A percentile compares a stretch with the other conserved stretches of the same genome.
Conservation (phyloP, 2,888 invertebrate species). For the Nemoura dubitans region DNA sequence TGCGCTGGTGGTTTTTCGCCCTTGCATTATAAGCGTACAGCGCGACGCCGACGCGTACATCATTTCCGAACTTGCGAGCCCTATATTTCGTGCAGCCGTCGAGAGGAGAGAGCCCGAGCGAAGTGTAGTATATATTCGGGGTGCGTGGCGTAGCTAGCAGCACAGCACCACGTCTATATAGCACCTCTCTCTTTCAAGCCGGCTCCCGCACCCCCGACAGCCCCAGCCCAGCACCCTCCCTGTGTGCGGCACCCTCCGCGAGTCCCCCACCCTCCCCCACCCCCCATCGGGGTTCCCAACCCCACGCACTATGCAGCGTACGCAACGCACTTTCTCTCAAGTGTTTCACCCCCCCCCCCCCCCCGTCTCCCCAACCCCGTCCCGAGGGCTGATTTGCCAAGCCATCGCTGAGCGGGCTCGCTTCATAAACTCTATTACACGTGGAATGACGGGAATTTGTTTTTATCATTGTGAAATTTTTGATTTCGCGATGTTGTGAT, state of each 20-base stretch:
- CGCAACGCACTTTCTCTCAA: slow-evolving; percentile 45
- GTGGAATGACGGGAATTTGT: neutral
- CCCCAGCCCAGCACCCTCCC: too few relatives aligned
- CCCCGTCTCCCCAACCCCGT: slow-evolving; percentile 49
- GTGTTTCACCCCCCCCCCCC: slow-evolving; percentile 50
- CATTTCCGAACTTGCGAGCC: neutral
- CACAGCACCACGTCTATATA: neutral
- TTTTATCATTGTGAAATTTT: slow-evolving; percentile 15
- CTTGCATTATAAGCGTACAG: neutral
- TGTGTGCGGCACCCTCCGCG: slow-evolving; percentile 52
- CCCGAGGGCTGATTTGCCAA: slow-evolving; percentile 3
- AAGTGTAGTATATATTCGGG: neutral
- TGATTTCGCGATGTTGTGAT: neutral
- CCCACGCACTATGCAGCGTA: slow-evolving; percentile 46
- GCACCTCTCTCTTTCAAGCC: slow-evolving; percentile 49
- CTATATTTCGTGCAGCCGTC: neutral
- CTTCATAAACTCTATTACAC: neutral
- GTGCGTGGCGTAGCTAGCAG: neutral
- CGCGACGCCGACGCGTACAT: neutral
- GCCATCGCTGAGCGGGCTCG: neutral
- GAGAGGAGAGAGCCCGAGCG: neutral
- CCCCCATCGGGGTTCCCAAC: neutral
- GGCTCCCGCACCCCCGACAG: slow-evolving; percentile 41
- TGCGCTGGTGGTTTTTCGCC: neutral
- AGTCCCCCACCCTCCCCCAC: slow-evolving; percentile 46